Conservation (phyloP, 2,797 vertebrate genomes). For the Scolopax rusticola region DNA sequence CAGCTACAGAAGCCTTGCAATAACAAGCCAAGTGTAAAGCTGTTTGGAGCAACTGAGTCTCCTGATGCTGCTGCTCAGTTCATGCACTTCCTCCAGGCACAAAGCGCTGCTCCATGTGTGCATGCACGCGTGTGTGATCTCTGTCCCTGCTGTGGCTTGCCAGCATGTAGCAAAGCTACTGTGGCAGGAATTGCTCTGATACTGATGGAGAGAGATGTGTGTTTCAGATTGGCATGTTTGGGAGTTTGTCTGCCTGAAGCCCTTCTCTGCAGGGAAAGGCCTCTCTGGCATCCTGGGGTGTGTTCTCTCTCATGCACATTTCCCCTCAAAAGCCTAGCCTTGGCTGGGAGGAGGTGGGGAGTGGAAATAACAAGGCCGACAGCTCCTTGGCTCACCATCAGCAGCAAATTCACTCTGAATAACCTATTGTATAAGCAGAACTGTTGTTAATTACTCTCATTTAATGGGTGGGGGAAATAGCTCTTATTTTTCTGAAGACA, state of each 20-base stretch:
- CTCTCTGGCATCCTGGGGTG: background rate
- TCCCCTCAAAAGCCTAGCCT: background rate
- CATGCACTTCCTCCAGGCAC: background rate
- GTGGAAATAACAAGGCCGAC: background rate
- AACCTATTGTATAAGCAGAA: slow-evolving; percentile 35
- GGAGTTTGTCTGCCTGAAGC: background rate
- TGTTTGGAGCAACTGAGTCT: background rate
- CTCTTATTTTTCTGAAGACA: background rate
- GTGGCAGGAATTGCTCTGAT: background rate
- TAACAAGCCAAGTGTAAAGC: background rate
- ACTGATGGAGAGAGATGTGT: background rate
- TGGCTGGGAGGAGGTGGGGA: background rate
- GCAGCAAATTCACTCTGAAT: slow-evolving; percentile 19
- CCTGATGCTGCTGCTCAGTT: background rate
- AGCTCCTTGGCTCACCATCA: background rate
- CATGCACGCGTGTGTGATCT: background rate
- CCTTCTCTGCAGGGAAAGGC: background rate
- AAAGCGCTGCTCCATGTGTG: fast-evolving
- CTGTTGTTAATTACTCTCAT: slow-evolving; percentile 27
- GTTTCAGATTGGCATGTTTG: background rate
- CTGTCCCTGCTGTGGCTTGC: background rate
- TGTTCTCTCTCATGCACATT: background rate
- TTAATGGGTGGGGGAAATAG: background rate
- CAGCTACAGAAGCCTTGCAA: background rate
- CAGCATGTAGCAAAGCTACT: background rate